Percentiles rank a stretch among this genome's conserved stretches.
phyloP scores from a whole-genome alignment of 2,797 vertebrate species.

The Natrix natrix region DNA sequence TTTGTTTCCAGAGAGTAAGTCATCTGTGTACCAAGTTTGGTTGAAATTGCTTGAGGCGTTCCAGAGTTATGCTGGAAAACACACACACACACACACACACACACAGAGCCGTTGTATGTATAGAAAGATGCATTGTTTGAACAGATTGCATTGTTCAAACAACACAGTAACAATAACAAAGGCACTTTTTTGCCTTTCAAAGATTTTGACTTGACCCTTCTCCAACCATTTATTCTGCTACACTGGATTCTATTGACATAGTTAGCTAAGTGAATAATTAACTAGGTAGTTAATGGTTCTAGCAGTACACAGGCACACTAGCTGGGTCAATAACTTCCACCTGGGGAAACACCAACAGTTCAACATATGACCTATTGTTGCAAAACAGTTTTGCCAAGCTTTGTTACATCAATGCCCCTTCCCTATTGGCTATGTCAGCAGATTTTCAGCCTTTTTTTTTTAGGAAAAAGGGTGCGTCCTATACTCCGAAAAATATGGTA shows the following conservation, averaged over 20 bases:
- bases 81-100: too few species aligned
- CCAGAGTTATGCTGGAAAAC: too few species aligned
- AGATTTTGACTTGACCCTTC: not conserved
- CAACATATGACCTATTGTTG: not conserved
- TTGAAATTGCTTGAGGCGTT: too few species aligned
- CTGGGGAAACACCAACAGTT: not conserved
- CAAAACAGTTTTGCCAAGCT: not conserved
- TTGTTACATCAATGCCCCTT: not conserved
- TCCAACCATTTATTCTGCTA: not conserved
- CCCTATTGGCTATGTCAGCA: not conserved
- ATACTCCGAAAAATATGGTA: too few species aligned
- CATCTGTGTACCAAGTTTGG: too few species aligned
- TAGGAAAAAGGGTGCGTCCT: too few species aligned
- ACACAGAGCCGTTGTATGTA: too few species aligned
- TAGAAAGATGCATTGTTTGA: not conserved
- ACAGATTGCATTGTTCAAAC: not conserved
- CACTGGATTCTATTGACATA: not conserved
- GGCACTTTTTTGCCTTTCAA: not conserved
- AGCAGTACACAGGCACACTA: not conserved
- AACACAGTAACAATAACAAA: not conserved
- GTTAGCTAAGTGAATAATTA: not conserved
- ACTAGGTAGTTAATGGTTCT: not conserved
- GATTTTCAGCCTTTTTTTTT: too few species aligned
- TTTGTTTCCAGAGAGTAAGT: too few species aligned
- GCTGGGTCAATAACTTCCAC: not conserved